Evolutionary conservation across 2,113 vertebrate species (phyloP), one percentile per base, ranked within the genome.

Genomic region (Spizaetus ornatus): DNA sequence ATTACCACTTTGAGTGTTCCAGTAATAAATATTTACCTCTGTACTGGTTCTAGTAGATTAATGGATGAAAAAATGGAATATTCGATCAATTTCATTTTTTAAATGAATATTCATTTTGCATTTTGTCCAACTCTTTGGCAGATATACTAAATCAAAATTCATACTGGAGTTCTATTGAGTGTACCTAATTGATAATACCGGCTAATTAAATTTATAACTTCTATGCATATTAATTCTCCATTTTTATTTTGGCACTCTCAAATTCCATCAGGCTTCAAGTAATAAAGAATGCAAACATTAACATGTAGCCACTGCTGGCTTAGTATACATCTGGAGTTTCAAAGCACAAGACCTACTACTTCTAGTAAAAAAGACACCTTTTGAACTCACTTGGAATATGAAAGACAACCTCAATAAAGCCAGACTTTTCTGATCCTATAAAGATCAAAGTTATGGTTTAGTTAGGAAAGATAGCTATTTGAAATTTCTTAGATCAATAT

Each of bases 141-240:
- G 81, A 92, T 53, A 82, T 0, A 48, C 56, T 76, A 74, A 85
- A 89, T 86, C 29, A 3, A 94, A 95, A 93, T 66, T 84, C 48
- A 66, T 67, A 50, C 55, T 82, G 55, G 50, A 69, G 62, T 80
- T 96, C 69, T 71, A 77, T 63, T 58, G 86, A 83, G 72, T 91
- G 69, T 74, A 79, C 79, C 80, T 96, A 89, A 91, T 89, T 87
- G 93, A 91, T 92, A 84, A 89, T 69, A 89, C 43, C 0, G 0
- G 78, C 74, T 95, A 95, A 97, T 91, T 93, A 96, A 95, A 93
- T 87, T 83, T 91, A 84, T 63, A 90, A 29, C 78, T 82, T 85
- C 77, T 66, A 72, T 66, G 81, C 91, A 96, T 87, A 92, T 79
- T 76, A 93, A 96, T 91, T 93, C 48, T 42, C 66, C 23, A 58